Conservation (phyloP, 2,888 invertebrate species). For the Acleris sparsana region DNA sequence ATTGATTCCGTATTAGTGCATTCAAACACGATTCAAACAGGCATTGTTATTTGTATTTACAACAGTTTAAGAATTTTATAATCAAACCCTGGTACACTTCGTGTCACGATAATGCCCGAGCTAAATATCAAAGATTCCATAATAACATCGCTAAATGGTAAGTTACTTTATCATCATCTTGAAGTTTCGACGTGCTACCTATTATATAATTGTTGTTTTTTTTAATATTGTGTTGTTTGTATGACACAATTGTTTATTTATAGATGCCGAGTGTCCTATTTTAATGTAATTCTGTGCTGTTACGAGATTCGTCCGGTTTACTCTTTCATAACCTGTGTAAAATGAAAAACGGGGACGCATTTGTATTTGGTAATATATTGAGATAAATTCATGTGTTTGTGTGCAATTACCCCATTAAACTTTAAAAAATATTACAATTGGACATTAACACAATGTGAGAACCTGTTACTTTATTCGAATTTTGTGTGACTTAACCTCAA, state of each 20-base stretch:
- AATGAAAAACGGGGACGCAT: slow-evolving; percentile 53
- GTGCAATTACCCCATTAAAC: slow-evolving; percentile 7
- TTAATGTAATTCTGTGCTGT: slow-evolving; percentile 51
- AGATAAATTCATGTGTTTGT: slow-evolving; percentile 8
- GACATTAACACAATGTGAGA: neutral
- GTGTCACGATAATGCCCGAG: slow-evolving; percentile 61
- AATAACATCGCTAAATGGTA: slow-evolving; percentile 70
- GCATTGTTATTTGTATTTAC: slow-evolving; percentile 4
- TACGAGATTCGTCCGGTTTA: slow-evolving; percentile 43
- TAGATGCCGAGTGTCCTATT: slow-evolving; percentile 67
- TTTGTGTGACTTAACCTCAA: slow-evolving; percentile 7
- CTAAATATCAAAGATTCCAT: slow-evolving; percentile 68
- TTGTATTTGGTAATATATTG: slow-evolving; percentile 54
- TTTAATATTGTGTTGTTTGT: slow-evolving; percentile 57
- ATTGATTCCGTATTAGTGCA: slow-evolving; percentile 2
- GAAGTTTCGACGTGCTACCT: slow-evolving; percentile 42
- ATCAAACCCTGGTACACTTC: neutral
- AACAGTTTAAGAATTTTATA: neutral
- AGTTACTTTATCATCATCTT: slow-evolving; percentile 40
- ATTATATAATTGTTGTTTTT: slow-evolving; percentile 77
- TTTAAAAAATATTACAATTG: neutral
- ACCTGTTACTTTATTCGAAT: neutral
- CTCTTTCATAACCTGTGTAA: slow-evolving; percentile 32
- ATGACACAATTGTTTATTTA: slow-evolving; percentile 77
- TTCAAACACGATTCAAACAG: neutral